Base-by-base conservation (phyloP, 2,888 invertebrate genomes). In the Carterocephalus palaemon region DNA sequence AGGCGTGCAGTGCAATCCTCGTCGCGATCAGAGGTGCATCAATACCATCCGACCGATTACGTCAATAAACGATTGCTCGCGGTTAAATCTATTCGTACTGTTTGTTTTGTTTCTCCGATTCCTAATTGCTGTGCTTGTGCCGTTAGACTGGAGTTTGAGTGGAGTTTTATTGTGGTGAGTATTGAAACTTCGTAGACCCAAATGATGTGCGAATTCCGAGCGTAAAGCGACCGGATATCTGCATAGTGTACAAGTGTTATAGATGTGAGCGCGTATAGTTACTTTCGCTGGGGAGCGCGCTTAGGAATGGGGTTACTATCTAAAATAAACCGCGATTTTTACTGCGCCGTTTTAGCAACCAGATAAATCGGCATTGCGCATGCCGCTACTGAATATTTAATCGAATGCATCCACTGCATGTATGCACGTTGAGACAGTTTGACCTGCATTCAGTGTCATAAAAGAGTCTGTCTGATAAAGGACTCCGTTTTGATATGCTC, bases 301-400 rank as follows among this genome's bases (percentile, higher is more conserved):
- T 62, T 59, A 64, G 63, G 66, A 82, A 82, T 78, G 81, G 71
- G 82, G 78, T 67, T 68, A 65, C 70, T 73, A 70, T 78, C 71
- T 72, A 78, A 75, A 75, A 78, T 77, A 79, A 75, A 67, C 75
- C 56, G 56, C 48, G 64, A 64, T 77, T 77, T 79, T 78, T 74
- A 68, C 60, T 62, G 67, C 61, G 51, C 49, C 49, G 62, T 64
- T 66, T 68, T 62, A 63, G 63, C 59, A 50, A 53, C 53, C 48
- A 42, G 49, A 55, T 51, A 48, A 16, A 29, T 19, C 28, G 34
- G 39, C 46, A 48, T 46, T 54, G 56, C 56, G 53, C 53, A 52
- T 52, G 50, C 37, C 46, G 47, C 29, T 46, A 26, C 51, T 55
- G 48, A 49, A 49, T 55, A 48, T 46, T 48, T 15, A 47, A 50